Percentiles rank a stretch among this genome's conserved stretches.
These are phyloP conservation scores for Characodon lateralis DNA, from an alignment of 2,797 vertebrate species.

Conservation along the genomic window DNA sequence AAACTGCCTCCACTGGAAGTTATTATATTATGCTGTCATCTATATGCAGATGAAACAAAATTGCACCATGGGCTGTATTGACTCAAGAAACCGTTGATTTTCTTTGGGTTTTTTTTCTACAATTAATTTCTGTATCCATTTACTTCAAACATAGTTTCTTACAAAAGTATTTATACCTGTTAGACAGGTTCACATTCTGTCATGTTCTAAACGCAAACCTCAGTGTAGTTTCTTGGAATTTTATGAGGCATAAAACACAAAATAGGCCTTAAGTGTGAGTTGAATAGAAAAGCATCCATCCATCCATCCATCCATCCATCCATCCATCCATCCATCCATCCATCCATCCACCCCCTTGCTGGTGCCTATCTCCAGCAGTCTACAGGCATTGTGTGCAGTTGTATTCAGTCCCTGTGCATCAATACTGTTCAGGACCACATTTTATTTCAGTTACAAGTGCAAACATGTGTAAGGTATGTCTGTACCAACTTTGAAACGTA, in stretches of 20 bases:
- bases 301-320: too few relatives aligned
- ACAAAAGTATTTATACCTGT: not conserved
- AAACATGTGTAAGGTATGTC: too few relatives aligned
- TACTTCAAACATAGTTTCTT: constrained; percentile 6
- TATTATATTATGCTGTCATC: constrained; percentile 20
- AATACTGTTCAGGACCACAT: too few relatives aligned
- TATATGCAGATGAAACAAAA: constrained; percentile 28
- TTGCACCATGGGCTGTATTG: not conserved
- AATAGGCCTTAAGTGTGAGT: not conserved
- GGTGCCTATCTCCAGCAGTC: too few relatives aligned
- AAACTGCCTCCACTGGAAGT: constrained; percentile 26
- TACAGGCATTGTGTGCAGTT: too few relatives aligned
- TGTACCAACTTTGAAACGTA: too few relatives aligned
- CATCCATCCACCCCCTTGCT: too few relatives aligned
- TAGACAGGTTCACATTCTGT: not conserved
- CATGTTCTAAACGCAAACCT: not conserved
- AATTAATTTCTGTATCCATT: not conserved
- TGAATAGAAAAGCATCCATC: not conserved
- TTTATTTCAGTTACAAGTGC: too few relatives aligned
- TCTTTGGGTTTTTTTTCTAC: not conserved
- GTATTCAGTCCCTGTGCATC: too few relatives aligned
- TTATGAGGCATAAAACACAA: not conserved
- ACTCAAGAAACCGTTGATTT: constrained; percentile 5
- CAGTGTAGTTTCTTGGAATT: not conserved
- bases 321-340: too few relatives aligned